These are phyloP conservation scores for Phasia obesa DNA, from an alignment of 2,888 invertebrate genomes.

Conservation along the genomic window DNA sequence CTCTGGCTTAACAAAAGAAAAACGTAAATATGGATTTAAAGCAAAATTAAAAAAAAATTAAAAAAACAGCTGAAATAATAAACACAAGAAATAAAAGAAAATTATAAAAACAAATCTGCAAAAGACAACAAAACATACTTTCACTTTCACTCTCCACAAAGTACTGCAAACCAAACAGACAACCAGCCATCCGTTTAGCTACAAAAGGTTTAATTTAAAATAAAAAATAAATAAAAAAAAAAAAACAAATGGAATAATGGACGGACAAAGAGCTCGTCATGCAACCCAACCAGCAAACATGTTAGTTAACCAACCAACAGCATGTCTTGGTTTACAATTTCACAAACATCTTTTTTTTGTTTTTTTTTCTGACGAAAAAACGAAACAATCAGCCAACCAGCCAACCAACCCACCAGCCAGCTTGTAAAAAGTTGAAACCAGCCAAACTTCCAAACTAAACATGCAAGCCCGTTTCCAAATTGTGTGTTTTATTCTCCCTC, in stretches of 20 bases:
- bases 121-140: constrained; percentile 65
- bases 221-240: background rate
- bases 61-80: constrained; percentile 27
- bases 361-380: constrained; percentile 36
- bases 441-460: constrained; percentile 32
- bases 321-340: constrained; percentile 42
- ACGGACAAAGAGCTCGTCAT: constrained; percentile 27
- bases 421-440: constrained; percentile 39
- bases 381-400: constrained; percentile 42
- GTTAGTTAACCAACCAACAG: constrained; percentile 26
- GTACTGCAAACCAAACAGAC: constrained; percentile 54
- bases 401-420: constrained; percentile 18
- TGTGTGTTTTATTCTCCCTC: constrained; percentile 22
- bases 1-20: too few species aligned
- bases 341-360: constrained; percentile 63
- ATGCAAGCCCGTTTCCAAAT: constrained; percentile 48
- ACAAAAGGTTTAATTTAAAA: constrained; percentile 44
- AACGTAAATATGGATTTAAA: background rate
- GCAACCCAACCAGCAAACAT: constrained; percentile 39
- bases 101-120: constrained; percentile 43
- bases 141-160: constrained; percentile 73
- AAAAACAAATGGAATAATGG: constrained; percentile 21
- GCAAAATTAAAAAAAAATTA: constrained; percentile 50
- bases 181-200: constrained; percentile 32
- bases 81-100: background rate